phyloP scores from a whole-genome alignment of 2,113 vertebrate genomes.

The Ceyx cyanopectus region DNA sequence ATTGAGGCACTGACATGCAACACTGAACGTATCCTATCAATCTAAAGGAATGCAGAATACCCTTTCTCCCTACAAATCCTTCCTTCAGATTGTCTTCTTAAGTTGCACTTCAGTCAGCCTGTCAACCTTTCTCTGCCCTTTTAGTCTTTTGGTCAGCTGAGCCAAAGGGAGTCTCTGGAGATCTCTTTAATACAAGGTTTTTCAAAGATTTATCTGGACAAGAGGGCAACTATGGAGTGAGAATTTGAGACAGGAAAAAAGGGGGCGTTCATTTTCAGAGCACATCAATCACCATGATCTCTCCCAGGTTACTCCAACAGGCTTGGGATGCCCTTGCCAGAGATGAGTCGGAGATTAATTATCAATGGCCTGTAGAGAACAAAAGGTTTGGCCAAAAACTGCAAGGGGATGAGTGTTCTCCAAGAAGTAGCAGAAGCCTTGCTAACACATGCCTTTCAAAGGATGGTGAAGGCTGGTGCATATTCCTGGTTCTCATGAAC shows the following conservation, averaged over 20 bases:
- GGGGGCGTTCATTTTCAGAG: conserved; percentile 7
- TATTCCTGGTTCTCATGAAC: conserved; percentile 45
- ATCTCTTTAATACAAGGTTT: not conserved
- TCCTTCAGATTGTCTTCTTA: not conserved
- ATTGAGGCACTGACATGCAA: not conserved
- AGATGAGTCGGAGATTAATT: conserved; percentile 49
- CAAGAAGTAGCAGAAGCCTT: conserved; percentile 43
- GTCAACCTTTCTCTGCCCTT: conserved; percentile 15
- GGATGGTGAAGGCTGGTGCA: not conserved
- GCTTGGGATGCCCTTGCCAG: conserved; percentile 51
- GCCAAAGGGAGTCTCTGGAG: not conserved
- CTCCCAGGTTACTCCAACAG: conserved; percentile 37
- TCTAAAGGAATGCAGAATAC: not conserved
- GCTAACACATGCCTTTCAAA: not conserved
- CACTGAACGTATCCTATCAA: not conserved
- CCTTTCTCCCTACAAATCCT: not conserved
- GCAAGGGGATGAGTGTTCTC: conserved; percentile 9
- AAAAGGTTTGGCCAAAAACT: conserved; percentile 49
- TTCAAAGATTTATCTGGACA: not conserved
- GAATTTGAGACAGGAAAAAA: conserved; percentile 25
- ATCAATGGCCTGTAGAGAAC: not conserved
- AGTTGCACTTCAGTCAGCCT: not conserved
- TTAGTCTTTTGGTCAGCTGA: conserved; percentile 21
- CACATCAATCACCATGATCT: conserved; percentile 26
- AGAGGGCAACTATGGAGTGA: conserved; percentile 6